These are phyloP conservation scores for Drosophila ezoana DNA, from an alignment of 2,888 invertebrate genomes.

Conservation along the genomic window DNA sequence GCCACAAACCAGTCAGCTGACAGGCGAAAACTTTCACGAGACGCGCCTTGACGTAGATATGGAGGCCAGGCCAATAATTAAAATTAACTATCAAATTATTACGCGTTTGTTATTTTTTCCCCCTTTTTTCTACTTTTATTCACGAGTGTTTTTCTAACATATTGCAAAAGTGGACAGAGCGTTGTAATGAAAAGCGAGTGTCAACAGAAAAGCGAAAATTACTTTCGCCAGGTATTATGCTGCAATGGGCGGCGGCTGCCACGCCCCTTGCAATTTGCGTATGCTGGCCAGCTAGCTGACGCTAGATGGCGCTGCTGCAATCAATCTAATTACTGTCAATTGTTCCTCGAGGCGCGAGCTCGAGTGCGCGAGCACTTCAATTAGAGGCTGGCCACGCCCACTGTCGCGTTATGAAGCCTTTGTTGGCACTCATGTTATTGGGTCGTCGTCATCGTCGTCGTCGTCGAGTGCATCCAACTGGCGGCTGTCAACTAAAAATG, in stretches of 20 bases:
- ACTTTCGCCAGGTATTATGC: constrained; percentile 73
- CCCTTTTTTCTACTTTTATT: neutral
- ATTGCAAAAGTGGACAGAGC: constrained; percentile 3
- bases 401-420: constrained; percentile 2
- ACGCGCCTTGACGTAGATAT: constrained; percentile 10
- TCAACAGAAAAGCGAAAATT: constrained; percentile 59
- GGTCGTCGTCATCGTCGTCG: constrained; percentile 29
- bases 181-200: constrained; percentile 32
- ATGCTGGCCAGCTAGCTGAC: constrained; percentile 4
- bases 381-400: constrained; percentile 44
- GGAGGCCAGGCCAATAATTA: constrained; percentile 38
- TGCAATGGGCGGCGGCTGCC: constrained; percentile 47
- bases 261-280: constrained; percentile 60
- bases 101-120: constrained; percentile 24
- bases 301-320: constrained; percentile 54
- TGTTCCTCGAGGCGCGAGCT: constrained; percentile 16
- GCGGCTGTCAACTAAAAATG: constrained; percentile 77
- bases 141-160: constrained; percentile 8
- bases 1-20: constrained; percentile 39
- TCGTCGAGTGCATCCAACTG: constrained; percentile 52
- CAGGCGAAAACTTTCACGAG: constrained; percentile 56
- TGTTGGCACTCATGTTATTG: constrained; percentile 49
- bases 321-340: constrained; percentile 81
- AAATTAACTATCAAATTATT: constrained; percentile 60
- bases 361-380: constrained; percentile 50